phyloP scores from a whole-genome alignment of 2,888 invertebrate genomes.

The Parapristionchus giblindavisi region DNA sequence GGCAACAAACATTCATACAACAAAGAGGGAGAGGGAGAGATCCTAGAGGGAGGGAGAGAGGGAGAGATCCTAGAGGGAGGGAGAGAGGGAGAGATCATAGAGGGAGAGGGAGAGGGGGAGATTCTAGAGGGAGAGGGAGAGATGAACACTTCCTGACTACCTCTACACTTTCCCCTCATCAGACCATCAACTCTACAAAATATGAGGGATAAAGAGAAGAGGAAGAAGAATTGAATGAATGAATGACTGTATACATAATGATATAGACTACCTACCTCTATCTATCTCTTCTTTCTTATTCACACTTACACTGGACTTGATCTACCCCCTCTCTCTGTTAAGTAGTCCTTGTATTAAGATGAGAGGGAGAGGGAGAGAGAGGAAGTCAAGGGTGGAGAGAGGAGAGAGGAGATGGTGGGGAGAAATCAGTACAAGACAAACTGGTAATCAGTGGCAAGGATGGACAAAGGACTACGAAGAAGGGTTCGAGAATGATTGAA shows the following conservation, averaged over 20 bases:
- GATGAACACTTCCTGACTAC: too few relatives aligned
- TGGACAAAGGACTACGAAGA: conserved; percentile 14
- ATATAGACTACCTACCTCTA: neutral
- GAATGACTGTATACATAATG: conserved; percentile 15
- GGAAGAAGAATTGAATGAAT: neutral
- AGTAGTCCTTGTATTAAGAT: neutral
- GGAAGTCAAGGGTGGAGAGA: neutral
- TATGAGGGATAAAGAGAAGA: conserved; percentile 1
- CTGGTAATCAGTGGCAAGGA: neutral
- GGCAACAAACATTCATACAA: too few relatives aligned
- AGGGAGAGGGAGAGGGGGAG: too few relatives aligned
- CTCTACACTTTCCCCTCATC: too few relatives aligned
- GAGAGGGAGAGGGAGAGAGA: conserved; percentile 29
- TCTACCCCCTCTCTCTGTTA: neutral
- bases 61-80: too few relatives aligned
- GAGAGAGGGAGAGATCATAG: too few relatives aligned
- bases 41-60: too few relatives aligned
- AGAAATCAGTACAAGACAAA: neutral
- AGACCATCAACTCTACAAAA: too few relatives aligned
- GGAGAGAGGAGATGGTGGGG: conserved; percentile 6
- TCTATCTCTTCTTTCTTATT: neutral
- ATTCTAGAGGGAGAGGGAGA: too few relatives aligned
- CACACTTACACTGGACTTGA: neutral
- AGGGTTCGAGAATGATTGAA: neutral
- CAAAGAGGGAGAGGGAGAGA: too few relatives aligned